Evolutionary conservation across 2,888 invertebrate species (phyloP), one percentile per base, ranked within the genome.

Genomic region (Meta bourneti): DNA sequence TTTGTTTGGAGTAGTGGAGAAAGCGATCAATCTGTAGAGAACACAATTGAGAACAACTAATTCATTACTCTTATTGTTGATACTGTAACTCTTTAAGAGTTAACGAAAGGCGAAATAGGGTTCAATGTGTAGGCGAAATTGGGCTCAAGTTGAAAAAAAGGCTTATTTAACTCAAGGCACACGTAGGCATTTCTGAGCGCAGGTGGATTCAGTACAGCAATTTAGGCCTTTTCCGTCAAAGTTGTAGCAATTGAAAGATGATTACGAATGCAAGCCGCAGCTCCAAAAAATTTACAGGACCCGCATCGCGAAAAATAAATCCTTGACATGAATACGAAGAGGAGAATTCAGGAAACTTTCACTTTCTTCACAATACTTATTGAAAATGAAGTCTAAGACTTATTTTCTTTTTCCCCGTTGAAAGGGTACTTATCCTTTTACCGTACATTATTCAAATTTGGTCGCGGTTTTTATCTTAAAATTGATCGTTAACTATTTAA

Each of bases 221-320:
- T 77, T 77, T 77, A 51, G 49, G 51, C 16, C n/a, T 51, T 20
- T 51, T 51, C 51, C 77, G 19, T 16, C n/a, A n/a, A 49, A 77
- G 11, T 77, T 77, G 7, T 7, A 77, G 16, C 6, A 8, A 13
- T 2, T 7, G 34, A 13, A 11, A 61, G 13, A 54, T 19, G 8
- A 48, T 70, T 81, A 70, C 7, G 70, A 70, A 81, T 81, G 70
- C 81, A 81, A 81, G 70, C 9, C n/a, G 81, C 81, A n/a, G 11
- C 69, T 48, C 8, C 13, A 70, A 70, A 20, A 48, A 81, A 9
- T 70, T 49, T 8, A 34, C 34, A 34, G 34, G 34, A 4, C 16
- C 49, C 70, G 69, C 20, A n/a, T 49, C 34, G 34, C 34, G 49
- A 70, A 70, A 81, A 81, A 70, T 81, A 49, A 81, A 20, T 19